Evolutionary conservation across 2,888 invertebrate genomes (phyloP).

Genomic region (Tipula confusa): DNA sequence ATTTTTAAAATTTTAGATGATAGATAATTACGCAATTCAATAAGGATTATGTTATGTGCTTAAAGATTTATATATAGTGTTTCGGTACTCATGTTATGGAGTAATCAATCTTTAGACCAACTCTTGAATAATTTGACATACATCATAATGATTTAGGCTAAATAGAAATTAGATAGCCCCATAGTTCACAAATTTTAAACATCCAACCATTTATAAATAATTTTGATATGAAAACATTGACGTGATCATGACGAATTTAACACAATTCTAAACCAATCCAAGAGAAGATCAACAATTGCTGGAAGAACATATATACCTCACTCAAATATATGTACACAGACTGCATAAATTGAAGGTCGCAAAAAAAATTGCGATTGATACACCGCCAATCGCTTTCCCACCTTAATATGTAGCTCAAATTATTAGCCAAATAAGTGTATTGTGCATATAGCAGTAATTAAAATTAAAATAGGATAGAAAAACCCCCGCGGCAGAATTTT

Average conservation of each 20-base stretch:
- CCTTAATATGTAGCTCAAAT: neutral
- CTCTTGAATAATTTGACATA: no score
- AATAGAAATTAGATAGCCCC: no score
- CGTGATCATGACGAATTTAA: neutral
- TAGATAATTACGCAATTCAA: no score
- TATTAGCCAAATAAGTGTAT: neutral
- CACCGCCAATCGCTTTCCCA: neutral
- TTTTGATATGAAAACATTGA: no score
- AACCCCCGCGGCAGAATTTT: neutral
- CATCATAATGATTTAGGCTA: no score
- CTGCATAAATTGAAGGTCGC: neutral
- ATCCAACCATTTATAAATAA: no score
- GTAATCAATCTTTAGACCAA: no score
- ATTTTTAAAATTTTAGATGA: no score
- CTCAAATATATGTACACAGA: neutral
- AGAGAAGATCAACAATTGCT: neutral
- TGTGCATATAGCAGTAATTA: neutral
- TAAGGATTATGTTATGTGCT: no score
- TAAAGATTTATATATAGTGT: no score
- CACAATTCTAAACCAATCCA: neutral
- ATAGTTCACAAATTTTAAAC: no score
- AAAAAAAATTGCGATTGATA: neutral
- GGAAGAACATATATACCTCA: neutral
- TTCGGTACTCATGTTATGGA: no score
- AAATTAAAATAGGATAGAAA: neutral